These are phyloP conservation scores for Latrodectus geometricus DNA, from an alignment of 1,140 invertebrate genomes.

Conservation along the genomic window DNA sequence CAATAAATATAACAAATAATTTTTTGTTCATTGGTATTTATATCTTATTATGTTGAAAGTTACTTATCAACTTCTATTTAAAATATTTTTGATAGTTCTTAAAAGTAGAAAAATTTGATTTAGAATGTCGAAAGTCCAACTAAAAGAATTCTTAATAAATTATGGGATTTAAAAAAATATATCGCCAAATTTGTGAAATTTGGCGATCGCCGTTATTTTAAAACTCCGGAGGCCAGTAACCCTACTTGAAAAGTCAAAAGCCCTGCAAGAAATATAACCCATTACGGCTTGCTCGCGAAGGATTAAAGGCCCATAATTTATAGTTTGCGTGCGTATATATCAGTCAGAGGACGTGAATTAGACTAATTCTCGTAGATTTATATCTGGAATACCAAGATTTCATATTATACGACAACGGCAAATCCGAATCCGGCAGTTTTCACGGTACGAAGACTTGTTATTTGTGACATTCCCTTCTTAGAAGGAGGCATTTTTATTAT, in stretches of 20 bases:
- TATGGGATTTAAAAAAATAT: not conserved
- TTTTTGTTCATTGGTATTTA: too few relatives aligned
- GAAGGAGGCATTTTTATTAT: conserved; percentile 38
- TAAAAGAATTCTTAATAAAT: not conserved
- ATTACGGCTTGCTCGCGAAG: conserved; percentile 56
- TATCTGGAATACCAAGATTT: conserved; percentile 57
- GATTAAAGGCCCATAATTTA: conserved; percentile 62
- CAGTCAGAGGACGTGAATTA: conserved; percentile 60
- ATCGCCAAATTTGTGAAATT: conserved; percentile 26
- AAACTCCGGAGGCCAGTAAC: conserved; percentile 51
- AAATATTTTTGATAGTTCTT: too few relatives aligned
- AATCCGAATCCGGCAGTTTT: conserved; percentile 44
- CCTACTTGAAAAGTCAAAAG: conserved; percentile 59
- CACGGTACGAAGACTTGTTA: conserved; percentile 59
- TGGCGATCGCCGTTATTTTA: conserved; percentile 37
- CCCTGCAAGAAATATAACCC: conserved; percentile 61
- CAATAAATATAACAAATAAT: too few relatives aligned
- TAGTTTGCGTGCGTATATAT: conserved; percentile 60
- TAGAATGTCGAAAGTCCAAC: too few relatives aligned
- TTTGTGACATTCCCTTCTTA: conserved; percentile 44
- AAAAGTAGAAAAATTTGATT: too few relatives aligned
- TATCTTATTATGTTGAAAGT: too few relatives aligned
- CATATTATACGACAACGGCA: conserved; percentile 58
- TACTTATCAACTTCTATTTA: too few relatives aligned
- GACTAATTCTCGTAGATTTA: conserved; percentile 62